phyloP scores from a whole-genome alignment of 1,140 invertebrate species.

The Panagrolaimus sp. region DNA sequence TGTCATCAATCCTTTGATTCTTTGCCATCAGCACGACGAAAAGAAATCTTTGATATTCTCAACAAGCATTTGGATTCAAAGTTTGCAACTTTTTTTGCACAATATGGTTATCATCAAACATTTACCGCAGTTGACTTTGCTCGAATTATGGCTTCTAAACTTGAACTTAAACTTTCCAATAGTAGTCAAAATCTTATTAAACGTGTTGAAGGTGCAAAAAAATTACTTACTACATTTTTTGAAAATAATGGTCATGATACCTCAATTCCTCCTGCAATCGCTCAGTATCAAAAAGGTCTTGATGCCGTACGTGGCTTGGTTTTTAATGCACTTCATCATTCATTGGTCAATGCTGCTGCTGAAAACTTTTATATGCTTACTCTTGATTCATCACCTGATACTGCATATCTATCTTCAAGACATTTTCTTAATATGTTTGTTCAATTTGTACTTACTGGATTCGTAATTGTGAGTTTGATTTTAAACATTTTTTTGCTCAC shows the following conservation, averaged over 20 bases:
- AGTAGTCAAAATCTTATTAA: neutral
- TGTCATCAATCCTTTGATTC: constrained; percentile 27
- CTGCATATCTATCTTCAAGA: neutral
- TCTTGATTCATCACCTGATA: neutral
- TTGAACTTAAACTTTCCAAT: constrained; percentile 1
- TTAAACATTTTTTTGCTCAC: neutral
- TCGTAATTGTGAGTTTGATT: neutral
- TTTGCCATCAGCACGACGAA: constrained; percentile 22
- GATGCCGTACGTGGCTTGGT: neutral
- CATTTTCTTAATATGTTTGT: constrained; percentile 5
- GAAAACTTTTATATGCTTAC: neutral
- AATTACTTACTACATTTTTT: neutral
- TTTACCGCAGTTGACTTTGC: constrained; percentile 30
- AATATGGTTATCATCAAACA: constrained; percentile 21
- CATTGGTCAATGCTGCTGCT: neutral
- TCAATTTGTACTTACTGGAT: neutral
- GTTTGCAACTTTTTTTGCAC: constrained; percentile 26
- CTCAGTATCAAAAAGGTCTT: neutral
- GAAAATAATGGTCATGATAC: neutral
- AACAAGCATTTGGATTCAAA: constrained; percentile 20
- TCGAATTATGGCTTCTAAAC: constrained; percentile 16
- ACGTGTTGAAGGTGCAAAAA: neutral
- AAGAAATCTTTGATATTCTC: constrained; percentile 26
- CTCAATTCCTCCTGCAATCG: neutral
- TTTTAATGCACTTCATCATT: neutral